Base-by-base conservation (phyloP, 37 sponge, comb jelly and placozoan genomes). In the Crambe crambe region DNA sequence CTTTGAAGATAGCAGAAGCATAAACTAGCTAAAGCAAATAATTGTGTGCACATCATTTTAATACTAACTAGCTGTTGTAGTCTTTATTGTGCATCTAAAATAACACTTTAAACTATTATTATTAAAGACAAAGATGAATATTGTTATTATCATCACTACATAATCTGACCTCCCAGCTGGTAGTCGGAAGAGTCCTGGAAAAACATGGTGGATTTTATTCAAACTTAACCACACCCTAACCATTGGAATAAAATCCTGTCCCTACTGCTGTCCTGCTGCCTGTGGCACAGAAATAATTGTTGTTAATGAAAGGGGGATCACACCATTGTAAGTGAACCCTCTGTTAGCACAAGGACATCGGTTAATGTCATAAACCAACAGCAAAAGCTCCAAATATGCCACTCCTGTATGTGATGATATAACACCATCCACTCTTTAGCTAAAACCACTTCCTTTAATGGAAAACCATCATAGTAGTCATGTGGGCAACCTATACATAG, bases 201-300 rank as follows among this genome's bases (percentile, higher is more conserved):
- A 80, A 80, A 69, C 80, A 80, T 36, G 80, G 80, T 20, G 70
- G 80, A 17, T 35, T 69, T 27, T 56, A 80, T 20, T 37, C 70
- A 56, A 30, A 21, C 1, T 70, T 70, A 21, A 42, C 70, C 80
- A 69, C 67, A 8, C 67, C 37, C 26, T 69, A 56, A 23, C 68
- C 57, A 51, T 80, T 51, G 37, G 22, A 2, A 35, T 70, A 80
- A 29, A 54, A 35, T 0, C 10, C n/a, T 9, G 30, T 27, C 34
- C 22, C 25, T 2, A 10, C 12, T 1, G 30, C 31, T 1, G 2
- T 5, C 4, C 42, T 29, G 21, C 57, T 58, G 2, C 67, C 79
- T 2, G 66, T 25, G 20, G 61, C 79, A 56, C 79, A 78, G 32
- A 66, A 78, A 29, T 65, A 78, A 30, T 78, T 42, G 6, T n/a